A percentile compares a stretch with the other conserved stretches of the same genome.
Evolutionary conservation across 35 echinoderm and acorn worm species (phyloP).

Genomic region (Ophiothrix spiculata): DNA sequence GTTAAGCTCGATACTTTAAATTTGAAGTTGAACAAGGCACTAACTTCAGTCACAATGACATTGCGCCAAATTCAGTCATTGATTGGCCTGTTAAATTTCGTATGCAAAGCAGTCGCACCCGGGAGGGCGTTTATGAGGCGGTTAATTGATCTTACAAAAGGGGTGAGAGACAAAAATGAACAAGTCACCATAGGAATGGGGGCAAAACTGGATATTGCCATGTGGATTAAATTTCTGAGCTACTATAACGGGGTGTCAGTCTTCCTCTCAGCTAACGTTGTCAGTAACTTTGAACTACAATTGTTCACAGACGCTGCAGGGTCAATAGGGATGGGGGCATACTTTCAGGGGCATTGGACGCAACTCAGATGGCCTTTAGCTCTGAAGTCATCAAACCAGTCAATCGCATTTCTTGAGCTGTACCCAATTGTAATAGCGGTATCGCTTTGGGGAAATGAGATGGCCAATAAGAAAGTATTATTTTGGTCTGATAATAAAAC

Average conservation of each 20-base stretch:
- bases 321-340: slow-evolving; percentile 20
- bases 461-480: slow-evolving; percentile 7
- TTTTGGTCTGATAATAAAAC: slow-evolving; percentile 57
- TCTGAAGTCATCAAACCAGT: background rate
- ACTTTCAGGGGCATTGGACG: slow-evolving; percentile 27
- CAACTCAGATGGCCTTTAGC: slow-evolving; percentile 9
- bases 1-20: background rate
- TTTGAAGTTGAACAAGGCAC: background rate
- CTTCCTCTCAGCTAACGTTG: background rate
- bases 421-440: slow-evolving; percentile 15
- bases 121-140: background rate
- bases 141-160: slow-evolving; percentile 15
- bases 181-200: background rate
- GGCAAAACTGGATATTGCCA: background rate
- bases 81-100: slow-evolving; percentile 15
- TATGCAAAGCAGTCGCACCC: slow-evolving; percentile 11
- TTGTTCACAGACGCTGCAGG: slow-evolving; percentile 37
- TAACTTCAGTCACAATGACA: background rate
- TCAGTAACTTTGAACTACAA: background rate
- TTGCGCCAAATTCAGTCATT: background rate
- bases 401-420: slow-evolving; percentile 32
- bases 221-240: slow-evolving; percentile 12
- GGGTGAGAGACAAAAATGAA: background rate
- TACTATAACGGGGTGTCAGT: slow-evolving; percentile 27
- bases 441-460: background rate